Base-by-base conservation (phyloP, 2,888 invertebrate species). In the Dicroscelio sp. region DNA sequence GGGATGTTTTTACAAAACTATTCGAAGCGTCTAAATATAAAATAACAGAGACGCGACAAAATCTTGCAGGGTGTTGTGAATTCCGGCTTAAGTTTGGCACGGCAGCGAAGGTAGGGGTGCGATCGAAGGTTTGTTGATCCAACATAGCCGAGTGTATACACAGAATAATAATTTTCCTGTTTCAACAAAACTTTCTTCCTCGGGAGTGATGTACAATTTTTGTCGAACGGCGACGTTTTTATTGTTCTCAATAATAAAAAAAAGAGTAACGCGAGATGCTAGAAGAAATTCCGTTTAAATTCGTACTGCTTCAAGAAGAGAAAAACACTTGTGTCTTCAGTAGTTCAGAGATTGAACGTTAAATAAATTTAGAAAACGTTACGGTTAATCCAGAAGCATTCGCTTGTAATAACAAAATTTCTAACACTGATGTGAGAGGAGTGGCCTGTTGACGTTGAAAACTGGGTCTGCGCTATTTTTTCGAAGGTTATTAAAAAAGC, bases 61-160 rank as follows among this genome's bases (percentile, higher is more conserved):
- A 65, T 78, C 71, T 71, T 20, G 71, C 38, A 30, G 52, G 48
- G 78, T 52, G 78, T 60, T 88, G 58, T n/a, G 80, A 76, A 89
- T 89, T 80, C 75, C 30, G 30, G 84, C 80, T 85, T 48, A 85
- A 85, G 88, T 88, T 88, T 88, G 63, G 60, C 65, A 48, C 27
- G 48, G 27, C 84, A 6, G 20, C 4, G 73, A 30, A 33, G 71
- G 52, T n/a, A 75, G 67, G 71, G 86, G 76, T 60, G 90, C 86
- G 90, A 90, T 90, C 86, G 90, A 86, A 83, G 78, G 86, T 86
- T 89, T 86, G 86, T 90, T 90, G 83, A 82, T 86, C 60, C 78
- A 86, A 65, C 63, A 31, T 58, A 80, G 52, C 43, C 33, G 60
- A 71, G 71, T 78, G 78, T 86, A 71, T 78, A 78, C 63, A 55